Evolutionary conservation across 2,888 invertebrate genomes (phyloP), one percentile per base, ranked within the genome.

Genomic region (Lithophane leautieri): DNA sequence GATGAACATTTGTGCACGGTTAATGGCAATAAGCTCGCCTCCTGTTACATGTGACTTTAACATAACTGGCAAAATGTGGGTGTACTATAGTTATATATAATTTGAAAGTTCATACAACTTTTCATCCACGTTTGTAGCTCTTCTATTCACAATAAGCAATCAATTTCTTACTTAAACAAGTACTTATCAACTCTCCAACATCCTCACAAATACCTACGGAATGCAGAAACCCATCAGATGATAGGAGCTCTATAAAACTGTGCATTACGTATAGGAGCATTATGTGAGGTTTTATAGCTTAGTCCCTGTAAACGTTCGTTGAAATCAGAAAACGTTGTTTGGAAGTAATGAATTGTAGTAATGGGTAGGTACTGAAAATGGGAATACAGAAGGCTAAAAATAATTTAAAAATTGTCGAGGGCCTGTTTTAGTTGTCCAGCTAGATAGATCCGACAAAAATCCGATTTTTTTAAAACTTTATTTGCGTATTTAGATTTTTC

Each of bases 221-320:
- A 81, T 69, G 60, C 47, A 60, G 56, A 66, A 60, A 47, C 56
- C 11, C 16, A 67, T 78, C 58, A 19, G 7, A 8, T 70, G 78
- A 73, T 62, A 70, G 25, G 52, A 69, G 40, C 8, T 0, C n/a
- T 40, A 54, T 82, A 73, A 82, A 82, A 61, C 22, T 25, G 56
- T 52, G 67, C 78, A 78, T 56, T 50, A 78, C 44, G 42, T 34
- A 65, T 56, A 19, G 14, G 42, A 28, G 52, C n/a, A 58, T 60
- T 56, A 62, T 62, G 52, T 25, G 62, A 66, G 25, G 12, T 63
- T 83, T 86, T 80, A 85, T 66, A 62, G 70, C 62, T 67, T 1
- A 50, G 42, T 12, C 68, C 50, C 54, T 70, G 50, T 83, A 83
- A 76, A 85, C 22, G 40, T 70, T 58, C 52, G 28, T 34, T 61